These are phyloP conservation scores for Plotosus lineatus DNA, from an alignment of 2,113 vertebrate genomes.

Conservation along the genomic window DNA sequence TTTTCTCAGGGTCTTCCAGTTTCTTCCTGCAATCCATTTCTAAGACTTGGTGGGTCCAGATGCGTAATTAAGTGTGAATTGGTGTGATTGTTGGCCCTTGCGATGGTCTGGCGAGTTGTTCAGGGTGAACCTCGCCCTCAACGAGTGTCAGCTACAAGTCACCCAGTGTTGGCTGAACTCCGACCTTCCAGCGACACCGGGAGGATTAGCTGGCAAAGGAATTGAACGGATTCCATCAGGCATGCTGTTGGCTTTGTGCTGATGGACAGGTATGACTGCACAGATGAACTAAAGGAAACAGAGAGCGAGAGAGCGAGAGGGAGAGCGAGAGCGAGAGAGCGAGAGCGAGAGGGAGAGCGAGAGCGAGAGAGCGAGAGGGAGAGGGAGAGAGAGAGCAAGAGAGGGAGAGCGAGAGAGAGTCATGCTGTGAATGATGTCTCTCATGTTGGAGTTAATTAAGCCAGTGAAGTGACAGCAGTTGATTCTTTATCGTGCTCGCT, in stretches of 20 bases:
- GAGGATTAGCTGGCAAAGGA: no score
- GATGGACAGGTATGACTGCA: background rate
- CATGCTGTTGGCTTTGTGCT: slow-evolving; percentile 17
- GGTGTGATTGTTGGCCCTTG: no score
- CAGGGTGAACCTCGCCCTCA: no score
- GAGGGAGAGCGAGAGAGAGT: background rate
- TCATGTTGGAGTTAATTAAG: slow-evolving; percentile 35
- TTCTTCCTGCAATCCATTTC: no score
- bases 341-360: background rate
- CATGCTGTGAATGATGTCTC: slow-evolving; percentile 31
- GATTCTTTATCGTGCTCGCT: background rate
- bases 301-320: background rate
- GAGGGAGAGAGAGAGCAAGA: background rate
- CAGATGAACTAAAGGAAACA: background rate
- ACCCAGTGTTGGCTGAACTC: no score
- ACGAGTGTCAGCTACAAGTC: no score
- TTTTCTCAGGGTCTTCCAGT: no score
- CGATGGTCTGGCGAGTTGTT: no score
- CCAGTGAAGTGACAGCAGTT: background rate
- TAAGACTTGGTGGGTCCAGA: no score
- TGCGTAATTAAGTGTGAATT: no score
- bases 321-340: background rate
- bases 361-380: background rate
- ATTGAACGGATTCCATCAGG: no score
- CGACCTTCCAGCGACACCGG: no score